These are phyloP conservation scores for Cosmia pyralina DNA, from an alignment of 2,888 invertebrate species.

Conservation along the genomic window DNA sequence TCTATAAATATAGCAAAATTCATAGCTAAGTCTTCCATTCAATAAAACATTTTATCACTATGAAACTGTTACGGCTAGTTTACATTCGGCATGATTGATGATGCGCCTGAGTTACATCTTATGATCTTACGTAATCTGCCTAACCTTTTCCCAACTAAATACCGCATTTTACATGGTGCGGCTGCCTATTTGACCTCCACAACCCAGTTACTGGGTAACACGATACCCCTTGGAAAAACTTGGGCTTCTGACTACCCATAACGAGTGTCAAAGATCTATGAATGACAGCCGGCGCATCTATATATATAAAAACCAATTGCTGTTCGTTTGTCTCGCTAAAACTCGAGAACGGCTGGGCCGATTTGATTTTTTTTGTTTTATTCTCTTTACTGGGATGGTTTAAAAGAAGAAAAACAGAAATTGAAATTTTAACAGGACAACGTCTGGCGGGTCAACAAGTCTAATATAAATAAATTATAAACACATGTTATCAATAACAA, in stretches of 20 bases:
- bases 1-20: background rate
- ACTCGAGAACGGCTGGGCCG: too few species aligned
- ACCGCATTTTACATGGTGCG: background rate
- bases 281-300: background rate
- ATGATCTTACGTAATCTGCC: background rate
- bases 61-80: slow-evolving; percentile 1
- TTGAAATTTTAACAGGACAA: too few species aligned
- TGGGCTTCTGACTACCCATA: too few species aligned
- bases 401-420: too few species aligned
- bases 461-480: slow-evolving; percentile 1
- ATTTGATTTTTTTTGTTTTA: too few species aligned
- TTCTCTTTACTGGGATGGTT: too few species aligned
- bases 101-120: background rate
- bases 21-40: background rate
- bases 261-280: too few species aligned
- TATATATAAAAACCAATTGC: too few species aligned
- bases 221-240: too few species aligned
- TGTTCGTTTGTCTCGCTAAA: too few species aligned
- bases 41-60: slow-evolving; percentile 20
- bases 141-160: background rate
- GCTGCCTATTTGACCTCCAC: background rate
- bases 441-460: too few species aligned
- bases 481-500: slow-evolving; percentile 21
- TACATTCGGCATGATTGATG: slow-evolving; percentile 15
- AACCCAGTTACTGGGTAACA: background rate